A percentile compares a stretch with the other conserved stretches of the same genome.
These are phyloP conservation scores for Polyodon spathula DNA, from an alignment of 2,113 vertebrate genomes.

Conservation along the genomic window DNA sequence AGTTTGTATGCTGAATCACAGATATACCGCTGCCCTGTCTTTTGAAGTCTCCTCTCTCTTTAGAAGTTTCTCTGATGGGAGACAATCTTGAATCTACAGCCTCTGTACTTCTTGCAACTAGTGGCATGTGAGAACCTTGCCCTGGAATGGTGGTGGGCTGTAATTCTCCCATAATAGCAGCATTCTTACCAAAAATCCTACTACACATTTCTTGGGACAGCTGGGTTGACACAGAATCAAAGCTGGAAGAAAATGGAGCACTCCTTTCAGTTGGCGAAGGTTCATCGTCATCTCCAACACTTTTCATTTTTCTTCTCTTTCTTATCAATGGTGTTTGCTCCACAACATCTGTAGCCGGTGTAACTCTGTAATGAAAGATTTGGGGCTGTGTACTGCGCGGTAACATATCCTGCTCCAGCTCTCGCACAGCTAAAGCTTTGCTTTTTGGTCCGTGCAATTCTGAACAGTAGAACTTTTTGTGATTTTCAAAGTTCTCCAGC, in stretches of 20 bases:
- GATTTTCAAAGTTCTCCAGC: conserved; percentile 94
- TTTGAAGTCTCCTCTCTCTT: conserved; percentile 68
- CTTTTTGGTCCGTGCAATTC: conserved; percentile 95
- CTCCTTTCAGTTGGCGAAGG: conserved; percentile 69
- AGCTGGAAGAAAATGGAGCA: conserved; percentile 54
- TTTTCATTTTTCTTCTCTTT: conserved; percentile 96
- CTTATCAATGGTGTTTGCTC: conserved; percentile 83
- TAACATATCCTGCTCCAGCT: conserved; percentile 67
- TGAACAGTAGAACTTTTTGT: conserved; percentile 97
- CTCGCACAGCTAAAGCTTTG: conserved; percentile 62
- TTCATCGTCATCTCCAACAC: conserved; percentile 92
- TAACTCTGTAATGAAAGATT: conserved; percentile 63
- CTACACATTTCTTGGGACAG: conserved; percentile 36
- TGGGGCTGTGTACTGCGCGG: conserved; percentile 53
- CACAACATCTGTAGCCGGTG: conserved; percentile 52
- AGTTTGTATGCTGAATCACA: conserved; percentile 95
- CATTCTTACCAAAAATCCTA: conserved; percentile 43
- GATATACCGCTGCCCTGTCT: conserved; percentile 87
- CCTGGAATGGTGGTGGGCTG: conserved; percentile 49
- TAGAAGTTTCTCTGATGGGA: conserved; percentile 50
- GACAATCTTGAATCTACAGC: conserved; percentile 55
- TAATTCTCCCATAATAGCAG: conserved; percentile 41
- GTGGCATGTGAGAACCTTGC: conserved; percentile 66
- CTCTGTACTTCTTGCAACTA: conserved; percentile 56
- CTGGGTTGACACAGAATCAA: conserved; percentile 47